Evolutionary conservation across 2,113 vertebrate species (phyloP).

Genomic region (Damaliscus lunatus): DNA sequence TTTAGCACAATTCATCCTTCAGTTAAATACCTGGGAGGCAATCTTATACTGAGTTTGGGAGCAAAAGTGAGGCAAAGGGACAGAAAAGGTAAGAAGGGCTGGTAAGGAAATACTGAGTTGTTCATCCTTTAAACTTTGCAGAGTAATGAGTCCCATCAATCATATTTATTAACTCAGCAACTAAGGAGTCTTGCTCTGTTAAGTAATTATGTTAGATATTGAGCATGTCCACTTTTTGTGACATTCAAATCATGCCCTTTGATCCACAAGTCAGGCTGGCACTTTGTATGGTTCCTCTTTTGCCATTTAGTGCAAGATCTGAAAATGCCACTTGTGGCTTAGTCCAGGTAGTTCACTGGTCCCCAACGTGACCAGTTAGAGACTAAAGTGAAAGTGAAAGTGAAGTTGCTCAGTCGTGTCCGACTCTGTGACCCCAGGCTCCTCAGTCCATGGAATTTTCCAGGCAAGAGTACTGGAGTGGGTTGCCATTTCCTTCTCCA

Average conservation of each 20-base stretch:
- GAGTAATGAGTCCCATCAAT: conserved; percentile 84
- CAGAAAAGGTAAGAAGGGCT: background rate
- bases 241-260: background rate
- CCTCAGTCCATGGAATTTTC: too few relatives aligned
- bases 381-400: background rate
- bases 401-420: too few relatives aligned
- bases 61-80: background rate
- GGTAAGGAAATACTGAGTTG: background rate
- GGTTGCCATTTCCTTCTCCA: too few relatives aligned
- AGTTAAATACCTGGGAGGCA: conserved; percentile 77
- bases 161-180: conserved; percentile 84
- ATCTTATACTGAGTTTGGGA: conserved; percentile 48
- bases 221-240: background rate
- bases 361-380: background rate
- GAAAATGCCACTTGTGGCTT: background rate
- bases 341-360: background rate
- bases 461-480: too few relatives aligned
- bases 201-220: background rate
- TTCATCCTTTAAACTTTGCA: conserved; percentile 76
- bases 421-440: too few relatives aligned
- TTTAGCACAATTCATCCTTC: conserved; percentile 62
- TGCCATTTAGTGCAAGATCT: background rate
- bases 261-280: background rate
- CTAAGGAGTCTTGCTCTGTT: conserved; percentile 59
- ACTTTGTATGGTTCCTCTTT: background rate